Conservation (phyloP, 2,888 invertebrate genomes). For the Sisyra terminalis region DNA sequence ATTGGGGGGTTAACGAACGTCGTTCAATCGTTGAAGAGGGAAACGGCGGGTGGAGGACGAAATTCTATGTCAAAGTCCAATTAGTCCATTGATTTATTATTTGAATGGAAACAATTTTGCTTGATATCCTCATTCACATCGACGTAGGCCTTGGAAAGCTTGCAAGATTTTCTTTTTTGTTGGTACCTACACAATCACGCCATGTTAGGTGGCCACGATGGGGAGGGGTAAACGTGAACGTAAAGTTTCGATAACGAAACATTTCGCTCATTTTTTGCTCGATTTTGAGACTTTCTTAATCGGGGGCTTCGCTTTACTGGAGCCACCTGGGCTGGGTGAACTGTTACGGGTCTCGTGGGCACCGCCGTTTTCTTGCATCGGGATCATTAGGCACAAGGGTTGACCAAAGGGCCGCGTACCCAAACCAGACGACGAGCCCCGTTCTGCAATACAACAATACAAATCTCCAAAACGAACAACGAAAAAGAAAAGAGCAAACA, state of each 20-base stretch:
- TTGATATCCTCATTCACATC: too few species aligned
- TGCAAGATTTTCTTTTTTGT: too few species aligned
- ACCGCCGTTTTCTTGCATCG: constrained; percentile 26
- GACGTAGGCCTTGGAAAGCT: too few species aligned
- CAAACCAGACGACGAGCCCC: constrained; percentile 32
- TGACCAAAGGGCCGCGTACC: constrained; percentile 61
- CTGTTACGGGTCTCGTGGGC: constrained; percentile 17
- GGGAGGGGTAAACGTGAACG: neutral
- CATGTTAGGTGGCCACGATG: neutral
- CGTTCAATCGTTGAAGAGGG: too few species aligned
- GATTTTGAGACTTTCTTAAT: constrained; percentile 25
- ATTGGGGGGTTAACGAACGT: too few species aligned
- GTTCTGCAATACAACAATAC: constrained; percentile 15
- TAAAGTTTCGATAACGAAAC: too few species aligned
- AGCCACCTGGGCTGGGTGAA: constrained; percentile 19
- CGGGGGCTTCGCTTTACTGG: constrained; percentile 22
- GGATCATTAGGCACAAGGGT: constrained; percentile 46
- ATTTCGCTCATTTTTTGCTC: constrained; percentile 12
- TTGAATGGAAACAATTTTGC: too few species aligned
- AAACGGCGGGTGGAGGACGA: too few species aligned
- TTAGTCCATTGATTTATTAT: too few species aligned
- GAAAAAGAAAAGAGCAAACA: constrained; percentile 15
- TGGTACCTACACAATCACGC: too few species aligned
- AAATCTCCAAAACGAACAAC: constrained; percentile 12
- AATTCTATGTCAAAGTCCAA: too few species aligned